Percentiles rank a stretch among this genome's conserved stretches.
Evolutionary conservation across 2,888 invertebrate genomes (phyloP).

Genomic region (Chromoteleia sp.): DNA sequence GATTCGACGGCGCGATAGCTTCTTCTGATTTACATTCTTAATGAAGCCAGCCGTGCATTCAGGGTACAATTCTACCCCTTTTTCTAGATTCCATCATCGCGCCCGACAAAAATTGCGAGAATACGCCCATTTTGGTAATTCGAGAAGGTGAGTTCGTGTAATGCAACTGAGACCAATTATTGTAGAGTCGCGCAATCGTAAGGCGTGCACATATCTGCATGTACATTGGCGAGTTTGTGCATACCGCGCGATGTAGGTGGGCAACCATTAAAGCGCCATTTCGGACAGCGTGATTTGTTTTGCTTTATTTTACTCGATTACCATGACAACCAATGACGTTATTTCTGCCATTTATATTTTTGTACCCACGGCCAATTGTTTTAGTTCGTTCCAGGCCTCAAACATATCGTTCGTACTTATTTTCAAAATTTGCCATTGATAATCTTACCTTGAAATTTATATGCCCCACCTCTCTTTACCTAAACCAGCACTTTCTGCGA

Average conservation of each 20-base stretch:
- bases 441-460: too few species aligned
- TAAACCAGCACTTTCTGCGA: too few species aligned
- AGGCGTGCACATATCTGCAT: conserved; percentile 61
- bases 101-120: conserved; percentile 46
- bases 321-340: background rate
- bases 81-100: conserved; percentile 55
- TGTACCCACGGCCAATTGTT: too few species aligned
- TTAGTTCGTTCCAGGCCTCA: too few species aligned
- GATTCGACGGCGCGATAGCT: conserved; percentile 13
- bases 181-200: conserved; percentile 60
- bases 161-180: conserved; percentile 65
- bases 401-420: too few species aligned
- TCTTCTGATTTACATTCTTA: conserved; percentile 56
- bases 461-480: too few species aligned
- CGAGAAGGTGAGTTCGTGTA: conserved; percentile 41
- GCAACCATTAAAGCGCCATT: conserved; percentile 47
- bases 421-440: too few species aligned
- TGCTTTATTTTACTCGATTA: too few species aligned
- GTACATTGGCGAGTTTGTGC: conserved; percentile 48
- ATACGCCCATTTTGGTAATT: conserved; percentile 58
- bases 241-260: conserved; percentile 60
- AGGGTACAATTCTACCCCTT: conserved; percentile 31
- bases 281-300: conserved; percentile 25
- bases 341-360: background rate
- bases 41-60: conserved; percentile 17